Evolutionary conservation across 1,140 invertebrate species (phyloP).

Genomic region (Neodiprion fabricii): DNA sequence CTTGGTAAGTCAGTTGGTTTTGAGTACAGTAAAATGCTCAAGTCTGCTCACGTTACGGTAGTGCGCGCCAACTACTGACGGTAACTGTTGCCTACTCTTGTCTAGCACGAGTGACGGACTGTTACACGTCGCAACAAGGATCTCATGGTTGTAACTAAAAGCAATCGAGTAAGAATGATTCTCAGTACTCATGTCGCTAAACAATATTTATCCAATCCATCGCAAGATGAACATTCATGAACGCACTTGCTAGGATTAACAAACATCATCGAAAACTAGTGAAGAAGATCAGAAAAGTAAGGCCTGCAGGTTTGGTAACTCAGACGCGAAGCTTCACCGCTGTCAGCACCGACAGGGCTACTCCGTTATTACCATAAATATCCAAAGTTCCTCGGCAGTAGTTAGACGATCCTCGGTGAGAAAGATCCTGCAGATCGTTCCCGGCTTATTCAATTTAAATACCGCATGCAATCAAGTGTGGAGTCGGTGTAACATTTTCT

Average conservation of each 20-base stretch:
- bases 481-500: too few relatives aligned
- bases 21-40: neutral
- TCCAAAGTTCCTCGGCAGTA: slow-evolving; percentile 3
- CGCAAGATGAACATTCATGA: neutral
- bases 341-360: neutral
- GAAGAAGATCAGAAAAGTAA: neutral
- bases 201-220: neutral
- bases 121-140: neutral
- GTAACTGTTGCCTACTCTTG: neutral
- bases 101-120: neutral
- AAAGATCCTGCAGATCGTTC: slow-evolving; percentile 10
- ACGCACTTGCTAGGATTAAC: too few relatives aligned
- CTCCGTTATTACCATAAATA: slow-evolving; percentile 16
- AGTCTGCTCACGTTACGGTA: neutral
- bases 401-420: neutral
- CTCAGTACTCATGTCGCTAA: neutral
- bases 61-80: neutral
- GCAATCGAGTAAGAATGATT: neutral
- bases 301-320: neutral
- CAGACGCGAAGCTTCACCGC: neutral
- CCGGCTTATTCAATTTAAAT: neutral
- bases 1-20: neutral
- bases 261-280: neutral
- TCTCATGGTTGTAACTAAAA: neutral
- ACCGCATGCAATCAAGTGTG: neutral